Evolutionary conservation across 2,888 invertebrate species (phyloP).

Genomic region (Lobophora halterata): DNA sequence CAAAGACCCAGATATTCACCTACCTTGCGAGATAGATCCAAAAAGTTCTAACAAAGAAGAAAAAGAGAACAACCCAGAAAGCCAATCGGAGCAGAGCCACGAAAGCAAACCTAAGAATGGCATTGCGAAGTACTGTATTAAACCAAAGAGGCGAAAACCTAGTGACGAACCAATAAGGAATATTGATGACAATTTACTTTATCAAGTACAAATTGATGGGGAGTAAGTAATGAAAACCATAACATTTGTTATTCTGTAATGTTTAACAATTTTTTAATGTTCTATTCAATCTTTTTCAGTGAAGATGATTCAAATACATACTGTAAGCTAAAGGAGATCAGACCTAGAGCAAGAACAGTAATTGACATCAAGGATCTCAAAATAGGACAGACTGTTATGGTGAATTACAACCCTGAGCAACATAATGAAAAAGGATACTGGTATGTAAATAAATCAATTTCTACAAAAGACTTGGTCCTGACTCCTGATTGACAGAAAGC

Average conservation of each 20-base stretch:
- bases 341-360: constrained; percentile 83
- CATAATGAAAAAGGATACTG: constrained; percentile 85
- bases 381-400: constrained; percentile 83
- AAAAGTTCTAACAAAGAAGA: constrained; percentile 5
- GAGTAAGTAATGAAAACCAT: constrained; percentile 55
- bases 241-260: no score
- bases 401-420: constrained; percentile 87
- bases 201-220: constrained; percentile 60
- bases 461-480: no score
- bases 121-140: constrained; percentile 52
- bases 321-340: constrained; percentile 77
- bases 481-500: no score
- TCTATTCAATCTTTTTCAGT: constrained; percentile 40
- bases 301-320: constrained; percentile 57
- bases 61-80: constrained; percentile 48
- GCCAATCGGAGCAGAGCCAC: constrained; percentile 39
- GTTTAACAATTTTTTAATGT: background rate
- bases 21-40: background rate
- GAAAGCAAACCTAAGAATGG: constrained; percentile 42
- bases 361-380: constrained; percentile 78
- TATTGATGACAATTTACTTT: constrained; percentile 61
- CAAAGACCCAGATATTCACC: constrained; percentile 42
- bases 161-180: constrained; percentile 23
- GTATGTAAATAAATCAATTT: no score
- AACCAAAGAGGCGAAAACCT: constrained; percentile 36